phyloP scores from a whole-genome alignment of 2,888 invertebrate genomes.

The Caenorhabditis angaria region DNA sequence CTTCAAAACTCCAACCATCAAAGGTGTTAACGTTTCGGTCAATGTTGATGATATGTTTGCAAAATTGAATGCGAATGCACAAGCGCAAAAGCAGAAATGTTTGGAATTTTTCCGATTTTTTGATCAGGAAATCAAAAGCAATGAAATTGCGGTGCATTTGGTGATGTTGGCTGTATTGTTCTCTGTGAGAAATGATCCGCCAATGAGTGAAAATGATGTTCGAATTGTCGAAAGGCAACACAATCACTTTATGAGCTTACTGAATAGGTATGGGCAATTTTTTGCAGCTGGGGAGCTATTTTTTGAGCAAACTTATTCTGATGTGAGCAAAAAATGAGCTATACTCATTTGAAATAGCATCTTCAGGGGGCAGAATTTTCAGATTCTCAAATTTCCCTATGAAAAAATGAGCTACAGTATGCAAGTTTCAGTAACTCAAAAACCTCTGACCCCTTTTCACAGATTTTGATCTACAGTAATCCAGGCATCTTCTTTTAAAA shows the following conservation, averaged over 20 bases:
- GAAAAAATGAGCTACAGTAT: too few relatives aligned
- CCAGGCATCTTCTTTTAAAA: too few relatives aligned
- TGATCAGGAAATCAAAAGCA: slow-evolving; percentile 61
- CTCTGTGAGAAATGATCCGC: slow-evolving; percentile 46
- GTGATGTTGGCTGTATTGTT: slow-evolving; percentile 65
- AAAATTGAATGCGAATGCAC: slow-evolving; percentile 55
- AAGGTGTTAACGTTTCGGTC: slow-evolving; percentile 38
- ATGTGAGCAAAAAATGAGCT: too few relatives aligned
- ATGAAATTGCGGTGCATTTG: slow-evolving; percentile 63
- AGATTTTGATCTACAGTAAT: too few relatives aligned
- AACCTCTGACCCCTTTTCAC: too few relatives aligned
- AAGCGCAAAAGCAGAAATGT: slow-evolving; percentile 57
- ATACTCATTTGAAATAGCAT: too few relatives aligned
- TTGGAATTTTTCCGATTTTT: slow-evolving; percentile 63
- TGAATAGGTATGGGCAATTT: slow-evolving; percentile 36
- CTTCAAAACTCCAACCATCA: slow-evolving; percentile 58
- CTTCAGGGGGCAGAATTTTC: too few relatives aligned
- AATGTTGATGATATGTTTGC: slow-evolving; percentile 64
- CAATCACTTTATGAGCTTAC: slow-evolving; percentile 42
- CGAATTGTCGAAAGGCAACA: slow-evolving; percentile 32
- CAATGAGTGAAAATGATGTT: slow-evolving; percentile 48
- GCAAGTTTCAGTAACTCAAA: too few relatives aligned
- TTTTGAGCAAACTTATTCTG: too few relatives aligned
- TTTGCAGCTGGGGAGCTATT: too few relatives aligned
- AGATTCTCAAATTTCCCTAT: too few relatives aligned